These are phyloP conservation scores for Mesocentrotus franciscanus DNA, from an alignment of 53 echinoderm and acorn worm species.

Conservation along the genomic window DNA sequence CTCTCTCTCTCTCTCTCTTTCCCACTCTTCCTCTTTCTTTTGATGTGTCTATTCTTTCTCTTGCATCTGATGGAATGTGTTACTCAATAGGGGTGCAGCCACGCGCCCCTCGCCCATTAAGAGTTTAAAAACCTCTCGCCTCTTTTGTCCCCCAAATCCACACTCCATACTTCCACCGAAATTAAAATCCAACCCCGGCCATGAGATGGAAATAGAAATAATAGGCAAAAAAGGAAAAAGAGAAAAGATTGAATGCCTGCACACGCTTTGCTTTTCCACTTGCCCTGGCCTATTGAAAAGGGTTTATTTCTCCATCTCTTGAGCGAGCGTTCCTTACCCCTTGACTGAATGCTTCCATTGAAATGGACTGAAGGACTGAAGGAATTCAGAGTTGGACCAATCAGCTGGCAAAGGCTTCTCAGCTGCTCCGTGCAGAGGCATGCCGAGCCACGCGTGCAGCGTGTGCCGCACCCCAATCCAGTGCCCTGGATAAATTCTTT, in stretches of 20 bases:
- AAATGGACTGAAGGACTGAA: neutral
- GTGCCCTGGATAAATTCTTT: conserved; percentile 48
- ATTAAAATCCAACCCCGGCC: conserved; percentile 25
- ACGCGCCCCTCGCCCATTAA: conserved; percentile 50
- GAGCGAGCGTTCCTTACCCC: neutral
- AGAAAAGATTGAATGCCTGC: neutral
- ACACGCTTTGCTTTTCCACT: neutral
- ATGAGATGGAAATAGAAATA: neutral
- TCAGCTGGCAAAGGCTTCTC: neutral
- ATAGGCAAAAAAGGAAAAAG: neutral
- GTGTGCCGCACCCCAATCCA: conserved; percentile 38
- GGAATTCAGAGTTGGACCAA: conserved; percentile 12
- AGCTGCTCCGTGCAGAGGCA: neutral
- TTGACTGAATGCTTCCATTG: neutral
- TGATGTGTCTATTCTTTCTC: neutral
- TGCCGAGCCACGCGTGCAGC: conserved; percentile 45
- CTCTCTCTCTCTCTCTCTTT: neutral
- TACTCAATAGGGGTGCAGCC: conserved; percentile 51
- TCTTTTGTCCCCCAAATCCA: conserved; percentile 42
- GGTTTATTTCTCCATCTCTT: conserved; percentile 17
- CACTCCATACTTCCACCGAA: conserved; percentile 16
- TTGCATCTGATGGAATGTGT: conserved; percentile 28
- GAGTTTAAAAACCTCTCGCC: conserved; percentile 38
- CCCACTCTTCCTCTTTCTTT: neutral
- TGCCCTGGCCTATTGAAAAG: conserved; percentile 2